Conservation (phyloP, 2,113 vertebrate species). For the Hystrix brachyura region DNA sequence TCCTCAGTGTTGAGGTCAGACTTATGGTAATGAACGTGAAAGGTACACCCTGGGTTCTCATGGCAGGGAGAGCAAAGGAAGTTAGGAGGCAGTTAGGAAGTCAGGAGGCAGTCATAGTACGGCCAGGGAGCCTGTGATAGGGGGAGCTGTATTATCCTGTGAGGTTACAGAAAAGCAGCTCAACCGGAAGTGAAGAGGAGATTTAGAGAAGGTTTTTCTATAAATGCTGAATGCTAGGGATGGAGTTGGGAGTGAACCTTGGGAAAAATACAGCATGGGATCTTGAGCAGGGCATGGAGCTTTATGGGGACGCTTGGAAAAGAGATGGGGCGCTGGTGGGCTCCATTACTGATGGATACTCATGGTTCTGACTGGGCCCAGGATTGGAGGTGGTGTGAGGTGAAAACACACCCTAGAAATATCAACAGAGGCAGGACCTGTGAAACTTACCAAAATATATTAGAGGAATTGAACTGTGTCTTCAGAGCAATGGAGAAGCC, state of each 20-base stretch:
- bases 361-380: background rate
- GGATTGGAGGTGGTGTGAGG: no score
- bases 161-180: background rate
- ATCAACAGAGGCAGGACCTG: background rate
- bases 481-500: background rate
- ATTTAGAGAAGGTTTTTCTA: background rate
- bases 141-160: accelerated
- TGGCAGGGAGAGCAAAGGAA: background rate
- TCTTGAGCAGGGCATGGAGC: background rate
- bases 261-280: background rate
- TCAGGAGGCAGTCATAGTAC: background rate
- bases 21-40: background rate
- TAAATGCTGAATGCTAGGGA: background rate
- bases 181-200: background rate
- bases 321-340: background rate
- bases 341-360: background rate
- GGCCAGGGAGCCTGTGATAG: background rate
- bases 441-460: background rate
- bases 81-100: background rate
- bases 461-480: background rate
- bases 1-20: background rate
- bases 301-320: background rate
- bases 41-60: background rate
- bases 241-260: background rate
- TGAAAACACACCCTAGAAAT: background rate